Evolutionary conservation across 2,888 invertebrate genomes (phyloP).

Genomic region (Conomelus anceps): DNA sequence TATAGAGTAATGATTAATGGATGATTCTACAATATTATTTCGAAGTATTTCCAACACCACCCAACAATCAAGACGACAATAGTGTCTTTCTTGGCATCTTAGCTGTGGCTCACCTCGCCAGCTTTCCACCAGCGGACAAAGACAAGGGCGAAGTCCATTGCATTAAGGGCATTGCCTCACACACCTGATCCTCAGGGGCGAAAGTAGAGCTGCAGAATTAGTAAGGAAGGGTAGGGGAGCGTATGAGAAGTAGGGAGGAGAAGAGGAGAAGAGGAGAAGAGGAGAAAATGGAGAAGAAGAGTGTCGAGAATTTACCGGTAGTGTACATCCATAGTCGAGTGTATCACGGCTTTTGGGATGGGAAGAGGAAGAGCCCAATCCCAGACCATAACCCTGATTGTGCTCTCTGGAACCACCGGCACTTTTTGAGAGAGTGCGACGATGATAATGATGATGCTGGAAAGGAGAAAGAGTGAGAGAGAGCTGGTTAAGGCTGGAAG

Average conservation of each 20-base stretch:
- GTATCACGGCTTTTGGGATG: neutral
- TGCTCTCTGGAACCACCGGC: neutral
- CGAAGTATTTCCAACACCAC: neutral
- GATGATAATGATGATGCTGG: neutral
- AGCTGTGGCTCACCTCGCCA: neutral
- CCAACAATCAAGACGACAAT: neutral
- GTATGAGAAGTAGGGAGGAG: too few relatives aligned
- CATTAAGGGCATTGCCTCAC: neutral
- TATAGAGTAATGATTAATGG: too few relatives aligned
- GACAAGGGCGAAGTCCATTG: neutral
- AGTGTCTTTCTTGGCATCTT: neutral
- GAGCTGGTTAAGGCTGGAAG: too few relatives aligned
- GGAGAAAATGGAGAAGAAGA: too few relatives aligned
- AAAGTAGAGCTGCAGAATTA: neutral
- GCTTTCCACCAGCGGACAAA: neutral
- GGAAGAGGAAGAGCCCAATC: neutral
- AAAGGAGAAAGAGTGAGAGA: neutral
- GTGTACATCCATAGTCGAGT: neutral
- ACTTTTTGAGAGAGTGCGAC: neutral
- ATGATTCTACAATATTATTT: too few relatives aligned
- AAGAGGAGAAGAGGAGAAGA: too few relatives aligned
- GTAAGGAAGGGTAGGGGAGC: neutral
- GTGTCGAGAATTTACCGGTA: neutral
- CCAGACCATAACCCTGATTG: conserved; percentile 8
- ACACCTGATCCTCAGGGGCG: neutral